Percentiles rank a stretch among this genome's conserved stretches.
phyloP scores from a whole-genome alignment of 2,113 vertebrate species.

The Microcebus griseorufus region DNA sequence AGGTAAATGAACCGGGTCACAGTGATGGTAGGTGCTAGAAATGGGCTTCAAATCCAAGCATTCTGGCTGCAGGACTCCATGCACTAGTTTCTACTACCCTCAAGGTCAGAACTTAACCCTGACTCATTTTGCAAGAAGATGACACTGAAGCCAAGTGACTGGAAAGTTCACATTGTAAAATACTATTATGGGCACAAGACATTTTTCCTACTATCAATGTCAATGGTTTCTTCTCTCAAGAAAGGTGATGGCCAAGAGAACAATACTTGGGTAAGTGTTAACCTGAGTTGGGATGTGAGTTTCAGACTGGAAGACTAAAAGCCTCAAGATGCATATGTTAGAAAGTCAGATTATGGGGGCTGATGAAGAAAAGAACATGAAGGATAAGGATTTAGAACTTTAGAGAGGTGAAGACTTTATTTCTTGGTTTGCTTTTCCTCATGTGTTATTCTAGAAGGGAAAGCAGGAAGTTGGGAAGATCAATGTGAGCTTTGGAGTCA shows the following conservation, averaged over 20 bases:
- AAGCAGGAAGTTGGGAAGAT: background rate
- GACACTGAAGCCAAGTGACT: background rate
- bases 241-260: background rate
- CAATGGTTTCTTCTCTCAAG: background rate
- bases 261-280: background rate
- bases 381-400: background rate
- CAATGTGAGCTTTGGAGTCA: background rate
- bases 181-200: background rate
- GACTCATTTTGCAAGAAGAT: background rate
- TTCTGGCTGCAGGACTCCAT: background rate
- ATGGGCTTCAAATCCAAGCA: background rate
- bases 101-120: background rate
- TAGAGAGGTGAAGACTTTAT: background rate
- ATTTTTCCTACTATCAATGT: background rate
- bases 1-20: background rate
- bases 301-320: background rate
- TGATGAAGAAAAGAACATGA: background rate
- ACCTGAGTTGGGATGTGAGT: background rate
- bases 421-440: background rate
- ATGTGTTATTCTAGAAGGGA: background rate
- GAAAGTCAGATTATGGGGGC: background rate
- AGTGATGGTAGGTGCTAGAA: background rate
- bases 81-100: background rate
- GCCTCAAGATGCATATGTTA: background rate
- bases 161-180: background rate